Evolutionary conservation across 2,888 invertebrate species (phyloP), one percentile per base, ranked within the genome.

Genomic region (Pocota personata): DNA sequence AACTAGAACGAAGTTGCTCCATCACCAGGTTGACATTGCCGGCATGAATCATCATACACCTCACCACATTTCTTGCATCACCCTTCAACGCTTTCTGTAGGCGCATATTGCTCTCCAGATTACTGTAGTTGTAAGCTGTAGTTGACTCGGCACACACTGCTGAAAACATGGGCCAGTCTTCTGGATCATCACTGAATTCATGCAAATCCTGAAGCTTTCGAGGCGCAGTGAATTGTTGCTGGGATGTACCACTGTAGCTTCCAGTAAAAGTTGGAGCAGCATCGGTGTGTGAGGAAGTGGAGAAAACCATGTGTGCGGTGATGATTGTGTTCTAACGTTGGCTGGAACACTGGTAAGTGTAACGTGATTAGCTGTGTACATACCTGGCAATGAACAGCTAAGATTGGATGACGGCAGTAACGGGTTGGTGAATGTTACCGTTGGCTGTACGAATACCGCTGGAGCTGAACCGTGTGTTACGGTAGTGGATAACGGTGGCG

Each of bases 91-190:
- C n/a, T n/a, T n/a, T n/a, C n/a, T n/a, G n/a, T n/a, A n/a, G n/a
- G n/a, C n/a, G n/a, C n/a, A 86, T 87, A 30, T 64, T 52, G 64
- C 87, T 87, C 48, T 80, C 80, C 1, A 62, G 73, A 67, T 87
- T 66, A 3, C 19, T 72, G 40, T 82, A 87, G 7, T 75, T 79
- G 6, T 82, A 82, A 5, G 82, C 55, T 19, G 73, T 57, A 0
- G 88, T 87, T n/a, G 79, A 82, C 60, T 84, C 84, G 21, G 62
- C 64, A 55, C 58, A 88, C 7, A 66, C 73, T 40, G 79, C 75
- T 24, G 79, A 78, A 32, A 87, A 88, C n/a, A 87, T 72, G 12
- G 79, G 82, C 84, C 87, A 88, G 40, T 84, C 79, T 27, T 84
- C 77, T 12, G 82, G 86, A n/a, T 66, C 71, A 0, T 78, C 80